These are phyloP conservation scores for Coreius guichenoti DNA, from an alignment of 2,797 vertebrate genomes.

Conservation along the genomic window DNA sequence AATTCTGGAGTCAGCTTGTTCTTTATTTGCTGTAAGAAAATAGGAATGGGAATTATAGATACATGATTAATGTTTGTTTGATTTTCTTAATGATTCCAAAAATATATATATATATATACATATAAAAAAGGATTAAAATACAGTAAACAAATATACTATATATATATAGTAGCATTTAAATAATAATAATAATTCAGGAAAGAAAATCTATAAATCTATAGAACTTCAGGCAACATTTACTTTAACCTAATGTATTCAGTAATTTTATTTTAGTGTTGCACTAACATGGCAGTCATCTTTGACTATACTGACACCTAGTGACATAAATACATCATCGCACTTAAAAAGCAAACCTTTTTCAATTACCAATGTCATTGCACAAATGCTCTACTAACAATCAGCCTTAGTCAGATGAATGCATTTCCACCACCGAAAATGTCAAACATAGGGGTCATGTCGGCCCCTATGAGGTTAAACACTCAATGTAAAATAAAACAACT, in stretches of 20 bases:
- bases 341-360: neutral
- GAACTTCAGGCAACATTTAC: neutral
- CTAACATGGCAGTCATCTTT: neutral
- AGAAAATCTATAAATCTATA: neutral
- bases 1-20: constrained; percentile 70
- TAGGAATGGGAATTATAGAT: constrained; percentile 29
- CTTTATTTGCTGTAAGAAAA: constrained; percentile 67
- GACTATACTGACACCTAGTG: constrained; percentile 12
- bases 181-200: neutral
- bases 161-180: neutral
- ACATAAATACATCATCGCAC: neutral
- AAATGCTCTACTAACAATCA: neutral
- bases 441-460: neutral
- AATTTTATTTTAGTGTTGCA: neutral
- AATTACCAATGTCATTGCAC: neutral
- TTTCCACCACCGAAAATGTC: neutral
- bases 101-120: too few relatives aligned
- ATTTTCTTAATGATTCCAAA: neutral
- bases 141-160: neutral
- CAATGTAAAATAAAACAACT: neutral
- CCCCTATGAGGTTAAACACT: neutral
- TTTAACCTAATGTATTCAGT: neutral
- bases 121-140: neutral
- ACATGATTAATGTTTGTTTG: neutral
- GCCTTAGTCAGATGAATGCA: neutral